Evolutionary conservation across 2,797 vertebrate genomes (phyloP).

Genomic region (Helicolenus hilgendorfi): DNA sequence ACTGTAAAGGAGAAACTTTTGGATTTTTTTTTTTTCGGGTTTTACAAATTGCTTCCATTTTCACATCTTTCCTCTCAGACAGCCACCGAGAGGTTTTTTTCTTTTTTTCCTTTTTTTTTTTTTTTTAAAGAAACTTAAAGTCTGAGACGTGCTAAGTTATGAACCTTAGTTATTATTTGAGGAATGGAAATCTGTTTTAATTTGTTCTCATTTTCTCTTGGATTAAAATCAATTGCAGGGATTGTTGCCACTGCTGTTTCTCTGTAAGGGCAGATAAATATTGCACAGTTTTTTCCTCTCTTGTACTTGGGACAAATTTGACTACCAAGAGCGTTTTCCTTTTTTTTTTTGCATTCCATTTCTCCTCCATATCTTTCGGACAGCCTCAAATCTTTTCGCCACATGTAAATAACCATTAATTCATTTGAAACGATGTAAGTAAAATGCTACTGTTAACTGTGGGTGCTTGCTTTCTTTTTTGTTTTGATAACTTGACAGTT

Average conservation of each 20-base stretch:
- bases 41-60: conserved; percentile 85
- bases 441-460: conserved; percentile 89
- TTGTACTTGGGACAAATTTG: conserved; percentile 80
- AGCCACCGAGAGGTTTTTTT: conserved; percentile 42
- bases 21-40: conserved; percentile 52
- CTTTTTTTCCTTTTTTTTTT: conserved; percentile 7
- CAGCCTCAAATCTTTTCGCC: conserved; percentile 79
- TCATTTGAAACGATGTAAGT: conserved; percentile 87
- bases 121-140: conserved; percentile 43
- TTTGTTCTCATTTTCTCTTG: conserved; percentile 85
- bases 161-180: conserved; percentile 70
- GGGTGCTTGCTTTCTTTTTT: conserved; percentile 83
- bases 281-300: conserved; percentile 92
- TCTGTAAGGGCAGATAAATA: conserved; percentile 92
- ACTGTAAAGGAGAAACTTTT: conserved; percentile 85
- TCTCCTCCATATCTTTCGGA: conserved; percentile 79
- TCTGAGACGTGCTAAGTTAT: conserved; percentile 75
- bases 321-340: conserved; percentile 70
- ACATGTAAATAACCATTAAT: conserved; percentile 89
- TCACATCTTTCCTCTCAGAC: conserved; percentile 68
- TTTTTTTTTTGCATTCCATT: conserved; percentile 79
- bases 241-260: conserved; percentile 93
- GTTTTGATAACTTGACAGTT: conserved; percentile 83
- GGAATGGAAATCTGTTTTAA: conserved; percentile 78
- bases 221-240: conserved; percentile 93